Percentiles rank a stretch among this genome's conserved stretches.
phyloP scores from a whole-genome alignment of 2,797 vertebrate genomes.

The Mormyrus hasselquistii region DNA sequence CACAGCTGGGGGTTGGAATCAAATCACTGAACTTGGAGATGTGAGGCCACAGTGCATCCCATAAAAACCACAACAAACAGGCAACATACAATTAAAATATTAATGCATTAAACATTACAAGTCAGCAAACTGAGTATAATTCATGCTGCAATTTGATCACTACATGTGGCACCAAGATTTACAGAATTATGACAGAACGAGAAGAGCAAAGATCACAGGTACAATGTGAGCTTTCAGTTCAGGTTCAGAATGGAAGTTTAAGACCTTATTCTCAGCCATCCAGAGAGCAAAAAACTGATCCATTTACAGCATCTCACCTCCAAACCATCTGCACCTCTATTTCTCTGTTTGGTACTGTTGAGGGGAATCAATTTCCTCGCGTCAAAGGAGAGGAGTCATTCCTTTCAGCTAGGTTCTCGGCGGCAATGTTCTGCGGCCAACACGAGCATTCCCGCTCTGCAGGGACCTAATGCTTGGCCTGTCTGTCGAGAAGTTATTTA shows the following conservation, averaged over 20 bases:
- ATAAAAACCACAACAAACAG: background rate
- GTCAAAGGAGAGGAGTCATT: background rate
- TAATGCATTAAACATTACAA: background rate
- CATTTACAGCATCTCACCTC: conserved; percentile 29
- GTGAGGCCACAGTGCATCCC: background rate
- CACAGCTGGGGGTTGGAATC: background rate
- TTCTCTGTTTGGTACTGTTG: conserved; percentile 19
- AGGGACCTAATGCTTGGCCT: background rate
- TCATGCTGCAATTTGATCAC: background rate
- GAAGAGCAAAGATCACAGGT: background rate
- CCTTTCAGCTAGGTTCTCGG: background rate
- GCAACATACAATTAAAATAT: background rate
- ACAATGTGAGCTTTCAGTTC: background rate
- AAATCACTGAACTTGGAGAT: background rate
- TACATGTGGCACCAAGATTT: background rate
- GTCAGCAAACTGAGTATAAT: background rate
- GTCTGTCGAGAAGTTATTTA: background rate
- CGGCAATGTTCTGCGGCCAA: background rate
- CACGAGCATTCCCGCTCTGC: background rate
- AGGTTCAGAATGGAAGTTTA: background rate
- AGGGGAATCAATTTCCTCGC: background rate
- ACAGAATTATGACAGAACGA: background rate
- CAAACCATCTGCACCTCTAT: conserved; percentile 24
- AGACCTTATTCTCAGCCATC: background rate
- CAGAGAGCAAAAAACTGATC: background rate